Evolutionary conservation across 2,888 invertebrate genomes (phyloP).

Genomic region (Cantharis flavilabris): DNA sequence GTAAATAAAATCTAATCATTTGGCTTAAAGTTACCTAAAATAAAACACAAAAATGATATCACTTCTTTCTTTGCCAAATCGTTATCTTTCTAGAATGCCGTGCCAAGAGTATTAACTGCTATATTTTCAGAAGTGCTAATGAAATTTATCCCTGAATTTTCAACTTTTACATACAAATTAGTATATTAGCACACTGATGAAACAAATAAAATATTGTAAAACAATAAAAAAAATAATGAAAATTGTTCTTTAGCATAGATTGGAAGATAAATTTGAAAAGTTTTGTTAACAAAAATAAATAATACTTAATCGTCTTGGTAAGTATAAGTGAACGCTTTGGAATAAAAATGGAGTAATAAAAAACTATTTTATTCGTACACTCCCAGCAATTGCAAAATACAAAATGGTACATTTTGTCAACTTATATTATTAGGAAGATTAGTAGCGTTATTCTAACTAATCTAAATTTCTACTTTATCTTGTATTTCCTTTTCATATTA

Average conservation of each 20-base stretch:
- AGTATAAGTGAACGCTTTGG: not conserved
- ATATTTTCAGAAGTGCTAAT: conserved; percentile 45
- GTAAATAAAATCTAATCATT: conserved; percentile 25
- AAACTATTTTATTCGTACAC: conserved; percentile 27
- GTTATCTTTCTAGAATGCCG: conserved; percentile 42
- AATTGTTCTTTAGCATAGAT: not conserved
- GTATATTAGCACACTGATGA: conserved; percentile 45
- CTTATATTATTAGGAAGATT: conserved; percentile 12
- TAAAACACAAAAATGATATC: conserved; percentile 41
- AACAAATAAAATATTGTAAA: conserved; percentile 31
- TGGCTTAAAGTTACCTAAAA: conserved; percentile 33
- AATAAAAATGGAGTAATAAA: conserved; percentile 9
- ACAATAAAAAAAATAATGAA: conserved; percentile 20
- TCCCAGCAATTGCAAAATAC: conserved; percentile 17
- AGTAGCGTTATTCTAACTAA: conserved; percentile 9
- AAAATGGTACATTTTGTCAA: conserved; percentile 19
- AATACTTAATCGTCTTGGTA: not conserved
- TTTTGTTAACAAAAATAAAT: not conserved
- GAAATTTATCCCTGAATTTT: conserved; percentile 46
- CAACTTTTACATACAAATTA: conserved; percentile 51
- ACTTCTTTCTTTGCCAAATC: conserved; percentile 40
- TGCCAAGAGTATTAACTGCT: conserved; percentile 46
- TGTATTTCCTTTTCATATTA: not conserved
- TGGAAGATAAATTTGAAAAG: not conserved
- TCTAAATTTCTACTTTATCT: conserved; percentile 1